Conservation (phyloP, 1,140 invertebrate genomes). For the Magallana ariakensis region DNA sequence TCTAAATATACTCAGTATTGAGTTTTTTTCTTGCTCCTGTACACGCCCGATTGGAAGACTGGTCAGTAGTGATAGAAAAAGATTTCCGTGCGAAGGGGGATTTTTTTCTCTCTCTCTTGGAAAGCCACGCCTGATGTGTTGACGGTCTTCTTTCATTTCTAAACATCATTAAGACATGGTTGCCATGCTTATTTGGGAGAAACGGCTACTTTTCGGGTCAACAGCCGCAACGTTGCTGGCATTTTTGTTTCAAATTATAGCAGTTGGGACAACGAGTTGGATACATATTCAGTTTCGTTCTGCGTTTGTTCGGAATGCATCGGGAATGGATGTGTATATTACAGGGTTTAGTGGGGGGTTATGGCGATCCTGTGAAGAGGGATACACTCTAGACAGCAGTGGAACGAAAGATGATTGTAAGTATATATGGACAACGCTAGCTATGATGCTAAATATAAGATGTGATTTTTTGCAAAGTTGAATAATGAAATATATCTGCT, state of each 20-base stretch:
- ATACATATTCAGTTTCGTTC: constrained; percentile 10
- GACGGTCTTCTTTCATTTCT: background rate
- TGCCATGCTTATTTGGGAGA: constrained; percentile 34
- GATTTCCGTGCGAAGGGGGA: background rate
- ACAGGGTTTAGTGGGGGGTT: background rate
- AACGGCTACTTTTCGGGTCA: constrained; percentile 42
- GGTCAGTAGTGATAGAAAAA: constrained; percentile 6
- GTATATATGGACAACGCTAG: background rate
- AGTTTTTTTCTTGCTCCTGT: background rate
- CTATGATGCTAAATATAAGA: too few relatives aligned
- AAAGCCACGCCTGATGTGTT: background rate
- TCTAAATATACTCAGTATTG: constrained; percentile 9
- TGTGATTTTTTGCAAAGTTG: too few relatives aligned
- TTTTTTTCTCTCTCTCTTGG: background rate
- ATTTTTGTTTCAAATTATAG: constrained; percentile 48
- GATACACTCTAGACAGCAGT: background rate
- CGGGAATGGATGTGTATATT: background rate
- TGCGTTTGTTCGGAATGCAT: background rate
- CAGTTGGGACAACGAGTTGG: constrained; percentile 47
- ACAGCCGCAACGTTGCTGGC: constrained; percentile 44
- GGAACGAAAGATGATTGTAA: background rate
- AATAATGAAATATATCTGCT: too few relatives aligned
- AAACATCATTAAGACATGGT: constrained; percentile 13
- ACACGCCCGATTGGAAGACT: background rate
- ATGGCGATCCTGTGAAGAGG: background rate